Conservation (phyloP, 1,140 invertebrate species). For the Limonius californicus region DNA sequence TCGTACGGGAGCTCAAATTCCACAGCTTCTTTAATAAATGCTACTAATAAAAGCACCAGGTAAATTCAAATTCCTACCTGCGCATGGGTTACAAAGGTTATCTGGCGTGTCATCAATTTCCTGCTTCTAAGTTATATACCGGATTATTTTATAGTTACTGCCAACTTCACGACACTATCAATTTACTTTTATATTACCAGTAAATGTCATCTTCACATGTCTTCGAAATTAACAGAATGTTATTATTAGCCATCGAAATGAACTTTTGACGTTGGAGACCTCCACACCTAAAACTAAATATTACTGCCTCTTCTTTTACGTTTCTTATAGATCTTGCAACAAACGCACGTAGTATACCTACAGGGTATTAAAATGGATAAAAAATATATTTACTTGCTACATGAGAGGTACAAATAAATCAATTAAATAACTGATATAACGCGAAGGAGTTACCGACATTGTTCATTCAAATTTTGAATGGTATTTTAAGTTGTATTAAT, state of each 20-base stretch:
- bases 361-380: no score
- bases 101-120: conserved; percentile 3
- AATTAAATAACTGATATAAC: no score
- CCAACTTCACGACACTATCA: conserved; percentile 7
- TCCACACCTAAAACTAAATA: no score
- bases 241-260: neutral
- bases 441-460: no score
- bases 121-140: neutral
- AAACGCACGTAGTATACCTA: no score
- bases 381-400: neutral
- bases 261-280: neutral
- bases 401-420: no score
- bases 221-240: neutral
- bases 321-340: no score
- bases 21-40: neutral
- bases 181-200: conserved; percentile 3
- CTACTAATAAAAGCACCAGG: neutral
- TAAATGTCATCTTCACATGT: conserved; percentile 5
- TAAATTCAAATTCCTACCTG: neutral
- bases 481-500: no score
- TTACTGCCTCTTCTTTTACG: no score
- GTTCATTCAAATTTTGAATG: no score
- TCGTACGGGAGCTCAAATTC: neutral
- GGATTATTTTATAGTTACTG: conserved; percentile 14
- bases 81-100: neutral